Conservation (phyloP, 2,113 vertebrate species). For the Nanorana parkeri region DNA sequence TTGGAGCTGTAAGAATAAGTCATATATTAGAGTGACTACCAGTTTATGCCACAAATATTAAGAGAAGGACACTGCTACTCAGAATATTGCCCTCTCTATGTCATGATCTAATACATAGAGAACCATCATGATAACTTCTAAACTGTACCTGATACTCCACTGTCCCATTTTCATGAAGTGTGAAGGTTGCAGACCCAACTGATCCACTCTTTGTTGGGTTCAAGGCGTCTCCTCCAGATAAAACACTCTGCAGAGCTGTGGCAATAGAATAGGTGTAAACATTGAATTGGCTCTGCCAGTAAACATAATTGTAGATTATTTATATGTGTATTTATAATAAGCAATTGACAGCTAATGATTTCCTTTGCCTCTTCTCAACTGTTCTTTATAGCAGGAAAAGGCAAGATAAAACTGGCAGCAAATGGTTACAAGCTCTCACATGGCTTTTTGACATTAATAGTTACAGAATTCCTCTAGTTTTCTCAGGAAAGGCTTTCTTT, state of each 20-base stretch:
- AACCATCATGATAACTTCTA: not conserved
- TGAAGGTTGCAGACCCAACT: constrained; percentile 86
- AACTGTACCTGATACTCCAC: constrained; percentile 87
- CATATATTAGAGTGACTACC: not conserved
- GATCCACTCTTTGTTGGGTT: constrained; percentile 86
- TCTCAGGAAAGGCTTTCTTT: too few species aligned
- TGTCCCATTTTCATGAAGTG: constrained; percentile 88
- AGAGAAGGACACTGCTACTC: not conserved
- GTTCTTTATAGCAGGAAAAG: too few species aligned
- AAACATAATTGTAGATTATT: too few species aligned
- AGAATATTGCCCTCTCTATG: not conserved
- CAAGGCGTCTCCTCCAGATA: constrained; percentile 88
- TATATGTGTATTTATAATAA: too few species aligned
- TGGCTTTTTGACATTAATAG: too few species aligned
- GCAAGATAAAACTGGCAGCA: too few species aligned
- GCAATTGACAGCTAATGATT: too few species aligned
- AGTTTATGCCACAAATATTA: not conserved
- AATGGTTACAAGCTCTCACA: too few species aligned
- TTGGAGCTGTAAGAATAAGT: constrained; percentile 76
- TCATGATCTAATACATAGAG: not conserved
- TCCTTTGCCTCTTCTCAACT: too few species aligned
- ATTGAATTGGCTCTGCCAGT: not conserved
- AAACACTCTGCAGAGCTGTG: constrained; percentile 89
- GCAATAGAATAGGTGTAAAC: constrained; percentile 27
- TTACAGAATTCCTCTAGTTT: too few species aligned